Base-by-base conservation (phyloP, 2,888 invertebrate species). In the Parelbella ahira region DNA sequence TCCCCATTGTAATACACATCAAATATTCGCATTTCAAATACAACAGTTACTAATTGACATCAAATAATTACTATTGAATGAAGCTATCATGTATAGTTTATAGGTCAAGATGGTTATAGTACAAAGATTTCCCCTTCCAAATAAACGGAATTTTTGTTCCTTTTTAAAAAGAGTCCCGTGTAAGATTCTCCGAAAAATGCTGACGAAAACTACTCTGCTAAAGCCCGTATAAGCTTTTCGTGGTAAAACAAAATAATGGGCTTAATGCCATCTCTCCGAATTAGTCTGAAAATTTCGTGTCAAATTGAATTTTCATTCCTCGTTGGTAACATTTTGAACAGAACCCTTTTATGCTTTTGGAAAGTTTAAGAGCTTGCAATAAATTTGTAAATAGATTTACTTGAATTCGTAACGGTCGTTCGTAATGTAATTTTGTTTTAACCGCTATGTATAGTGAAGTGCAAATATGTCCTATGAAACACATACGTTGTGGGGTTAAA, bases 281-380 rank as follows among this genome's bases (percentile, higher is more conserved):
- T 36, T 36, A 30, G 30, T 30, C 23, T 18, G 38, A 38, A 38
- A 38, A 18, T 29, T 12, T 21, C 30, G 15, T 23, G 30, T 38
- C 37, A 38, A 38, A 38, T 38, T 38, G 37, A 38, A 38, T 38
- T 38, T 29, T 38, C 37, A 38, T 38, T 29, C 29, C 37, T 38
- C 37, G 37, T 38, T 29, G 13, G 21, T 23, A 38, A 30, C 30
- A 30, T 23, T 38, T 30, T 38, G 24, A 29, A 24, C 24, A 24
- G 11, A 29, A 38, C 38, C 38, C 38, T 38, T 38, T 37, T 28
- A 37, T 21, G 37, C 20, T 37, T 38, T 38, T 18, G 38, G 11
- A 7, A 11, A 30, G 24, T 38, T 38, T 38, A 30, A 30, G 30
- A 30, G 38, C 38, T 30, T 38, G 30, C 30, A 38, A 38, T 38